Conservation (phyloP, 2,797 vertebrate genomes). For the Erethizon dorsatum region DNA sequence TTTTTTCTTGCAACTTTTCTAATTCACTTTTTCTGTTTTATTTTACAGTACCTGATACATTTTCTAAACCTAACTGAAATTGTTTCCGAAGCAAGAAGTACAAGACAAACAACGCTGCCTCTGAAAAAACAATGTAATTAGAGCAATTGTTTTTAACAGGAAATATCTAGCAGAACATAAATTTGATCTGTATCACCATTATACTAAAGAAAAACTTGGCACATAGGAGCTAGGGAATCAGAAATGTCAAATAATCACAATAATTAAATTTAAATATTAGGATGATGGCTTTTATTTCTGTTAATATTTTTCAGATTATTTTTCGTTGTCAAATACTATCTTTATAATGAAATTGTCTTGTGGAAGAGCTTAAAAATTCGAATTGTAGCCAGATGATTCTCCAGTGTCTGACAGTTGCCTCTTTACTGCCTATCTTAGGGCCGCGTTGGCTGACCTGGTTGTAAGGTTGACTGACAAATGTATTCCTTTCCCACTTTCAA, state of each 20-base stretch:
- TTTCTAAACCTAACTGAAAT: background rate
- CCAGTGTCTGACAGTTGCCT: background rate
- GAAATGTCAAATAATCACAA: background rate
- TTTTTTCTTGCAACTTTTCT: background rate
- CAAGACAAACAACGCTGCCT: background rate
- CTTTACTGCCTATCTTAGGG: background rate
- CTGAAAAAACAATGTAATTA: background rate
- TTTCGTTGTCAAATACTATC: background rate
- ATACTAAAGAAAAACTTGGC: background rate
- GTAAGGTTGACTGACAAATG: background rate
- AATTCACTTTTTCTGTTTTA: background rate
- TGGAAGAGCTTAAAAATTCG: background rate
- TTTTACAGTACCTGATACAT: background rate
- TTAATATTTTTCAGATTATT: background rate
- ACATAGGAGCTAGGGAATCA: background rate
- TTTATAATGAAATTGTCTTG: background rate
- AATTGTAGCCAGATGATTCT: background rate
- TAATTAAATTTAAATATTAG: slow-evolving; percentile 14
- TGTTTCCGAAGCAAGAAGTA: slow-evolving; percentile 13
- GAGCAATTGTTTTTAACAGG: slow-evolving; percentile 27
- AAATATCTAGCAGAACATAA: background rate
- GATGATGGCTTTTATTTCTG: background rate
- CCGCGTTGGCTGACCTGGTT: background rate
- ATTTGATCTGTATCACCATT: background rate
- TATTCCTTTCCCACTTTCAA: background rate